Base-by-base conservation (phyloP, 2,113 vertebrate genomes). In the Phyllostomus discolor region DNA sequence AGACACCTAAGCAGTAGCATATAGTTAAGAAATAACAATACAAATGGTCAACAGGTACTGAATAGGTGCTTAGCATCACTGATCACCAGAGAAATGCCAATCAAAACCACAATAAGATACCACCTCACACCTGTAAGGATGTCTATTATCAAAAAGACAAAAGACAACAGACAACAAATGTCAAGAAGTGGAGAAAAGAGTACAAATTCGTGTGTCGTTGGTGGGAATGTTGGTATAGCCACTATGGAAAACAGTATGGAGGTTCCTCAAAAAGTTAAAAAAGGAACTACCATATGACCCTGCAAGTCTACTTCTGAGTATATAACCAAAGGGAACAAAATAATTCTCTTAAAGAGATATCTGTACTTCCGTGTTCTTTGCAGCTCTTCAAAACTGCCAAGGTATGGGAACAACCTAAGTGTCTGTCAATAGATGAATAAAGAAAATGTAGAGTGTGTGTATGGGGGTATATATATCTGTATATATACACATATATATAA, bases 11-110 rank as follows among this genome's bases (percentile, higher is more conserved):
- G n/a, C 7, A 81, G 70, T 35, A 85, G 38, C 19, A 76, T 28
- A 54, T 52, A 83, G 33, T 10, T 46, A 87, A 94, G 50, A 90
- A 95, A 43, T 64, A 96, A 95, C 46, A 89, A 46, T 43, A 83
- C 16, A 89, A 48, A 89, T 35, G 28, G 46, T 33, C 59, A 83
- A 66, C 17, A 83, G 50, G 31, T 28, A 72, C 7, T 35, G 22
- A 82, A 82, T 46, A 82, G 10, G 15, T 72, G 50, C 10, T 72
- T 24, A 82, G 17, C 10, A 91, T 48, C 33, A 72, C 22, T 72
- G n/a, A 48, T 82, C 22, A 69, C 28, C 31, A 59, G 50, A 57
- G 52, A 72, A 82, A 73, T 38, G 41, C 57, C 76, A 43, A 85
- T 83, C 67, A 54, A 83, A 91, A 48, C 41, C 52, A 38, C 33